Percentiles rank a stretch among this genome's conserved stretches.
Conservation (phyloP, 2,113 vertebrate species). For the Castor canadensis region DNA sequence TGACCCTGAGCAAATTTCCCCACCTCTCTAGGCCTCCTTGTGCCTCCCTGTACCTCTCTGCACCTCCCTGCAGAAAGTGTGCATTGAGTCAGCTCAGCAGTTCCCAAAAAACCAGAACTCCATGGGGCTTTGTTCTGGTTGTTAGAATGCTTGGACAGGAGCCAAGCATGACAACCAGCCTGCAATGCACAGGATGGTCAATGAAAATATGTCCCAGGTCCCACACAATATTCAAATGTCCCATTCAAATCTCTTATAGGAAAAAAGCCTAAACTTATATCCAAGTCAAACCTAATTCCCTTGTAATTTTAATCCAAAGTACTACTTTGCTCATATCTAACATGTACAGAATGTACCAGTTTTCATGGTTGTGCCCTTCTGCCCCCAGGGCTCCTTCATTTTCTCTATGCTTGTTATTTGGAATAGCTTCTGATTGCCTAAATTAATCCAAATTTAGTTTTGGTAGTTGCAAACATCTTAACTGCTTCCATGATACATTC, state of each 20-base stretch:
- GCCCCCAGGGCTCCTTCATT: neutral
- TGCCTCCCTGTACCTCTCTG: too few relatives aligned
- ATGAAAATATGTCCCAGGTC: neutral
- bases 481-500: neutral
- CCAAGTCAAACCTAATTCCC: constrained; percentile 27
- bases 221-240: neutral
- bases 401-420: neutral
- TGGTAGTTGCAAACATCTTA: neutral
- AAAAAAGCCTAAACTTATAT: neutral
- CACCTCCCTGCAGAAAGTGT: neutral
- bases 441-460: neutral
- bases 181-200: neutral
- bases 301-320: constrained; percentile 24
- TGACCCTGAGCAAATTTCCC: neutral
- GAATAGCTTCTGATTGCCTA: neutral
- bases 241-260: neutral
- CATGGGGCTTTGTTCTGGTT: neutral
- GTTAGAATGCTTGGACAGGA: neutral
- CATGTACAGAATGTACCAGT: neutral
- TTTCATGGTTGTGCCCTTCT: neutral
- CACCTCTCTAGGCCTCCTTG: neutral
- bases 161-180: neutral
- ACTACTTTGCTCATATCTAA: neutral
- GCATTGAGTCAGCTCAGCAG: neutral
- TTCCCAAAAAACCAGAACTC: constrained; percentile 16